Percentiles rank a stretch among this genome's conserved stretches.
These are phyloP conservation scores for Telenomus remus DNA, from an alignment of 1,140 invertebrate genomes.

Conservation along the genomic window DNA sequence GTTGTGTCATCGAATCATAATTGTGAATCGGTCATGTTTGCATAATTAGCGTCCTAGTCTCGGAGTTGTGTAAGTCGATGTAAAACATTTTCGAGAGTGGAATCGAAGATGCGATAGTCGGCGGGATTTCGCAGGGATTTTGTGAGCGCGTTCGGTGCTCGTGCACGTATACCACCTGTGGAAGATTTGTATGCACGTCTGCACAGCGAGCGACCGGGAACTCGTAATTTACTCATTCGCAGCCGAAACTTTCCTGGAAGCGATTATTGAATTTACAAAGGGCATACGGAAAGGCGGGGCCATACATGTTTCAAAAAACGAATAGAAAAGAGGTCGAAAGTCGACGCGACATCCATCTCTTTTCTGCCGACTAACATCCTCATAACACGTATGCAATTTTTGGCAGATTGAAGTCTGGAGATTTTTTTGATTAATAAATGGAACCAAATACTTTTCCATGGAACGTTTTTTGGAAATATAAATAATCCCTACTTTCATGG, in stretches of 20 bases:
- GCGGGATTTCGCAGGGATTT: conserved; percentile 24
- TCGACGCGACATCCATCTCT: conserved; percentile 21
- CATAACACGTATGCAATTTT: conserved; percentile 14
- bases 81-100: conserved; percentile 16
- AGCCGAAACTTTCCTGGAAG: conserved; percentile 60
- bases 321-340: conserved; percentile 56
- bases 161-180: conserved; percentile 50
- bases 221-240: conserved; percentile 60
- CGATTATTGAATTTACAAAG: conserved; percentile 59
- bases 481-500: too few species aligned
- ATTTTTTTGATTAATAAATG: too few species aligned
- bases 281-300: conserved; percentile 53
- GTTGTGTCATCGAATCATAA: conserved; percentile 2
- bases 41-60: not conserved
- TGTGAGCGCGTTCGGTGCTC: conserved; percentile 22
- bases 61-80: conserved; percentile 9
- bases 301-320: conserved; percentile 49
- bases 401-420: too few species aligned
- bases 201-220: conserved; percentile 52
- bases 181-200: conserved; percentile 55
- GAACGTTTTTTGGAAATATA: too few species aligned
- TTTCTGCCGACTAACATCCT: conserved; percentile 24
- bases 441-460: too few species aligned
- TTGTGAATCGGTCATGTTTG: not conserved
- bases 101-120: conserved; percentile 19